Evolutionary conservation across 2,113 vertebrate genomes (phyloP).

Genomic region (Junco hyemalis): DNA sequence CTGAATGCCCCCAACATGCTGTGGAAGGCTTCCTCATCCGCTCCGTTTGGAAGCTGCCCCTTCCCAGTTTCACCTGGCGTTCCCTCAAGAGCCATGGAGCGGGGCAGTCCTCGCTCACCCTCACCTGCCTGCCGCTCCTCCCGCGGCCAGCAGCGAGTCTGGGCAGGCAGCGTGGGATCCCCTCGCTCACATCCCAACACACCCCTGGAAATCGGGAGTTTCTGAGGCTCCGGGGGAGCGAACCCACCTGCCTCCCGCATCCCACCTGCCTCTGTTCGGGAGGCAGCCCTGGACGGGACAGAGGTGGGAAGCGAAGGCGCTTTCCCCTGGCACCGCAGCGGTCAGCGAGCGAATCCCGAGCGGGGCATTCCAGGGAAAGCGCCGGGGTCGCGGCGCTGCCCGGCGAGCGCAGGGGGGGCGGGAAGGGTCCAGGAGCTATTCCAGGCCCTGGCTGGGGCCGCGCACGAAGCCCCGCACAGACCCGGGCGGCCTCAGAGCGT

Average conservation of each 20-base stretch:
- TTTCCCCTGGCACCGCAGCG: too few relatives aligned
- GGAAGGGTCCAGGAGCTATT: accelerated
- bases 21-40: not conserved
- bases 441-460: not conserved
- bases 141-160: too few relatives aligned
- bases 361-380: accelerated
- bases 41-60: not conserved
- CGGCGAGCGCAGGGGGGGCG: not conserved
- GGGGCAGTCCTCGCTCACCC: not conserved
- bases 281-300: not conserved
- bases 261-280: not conserved
- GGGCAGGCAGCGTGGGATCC: accelerated
- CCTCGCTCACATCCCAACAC: accelerated
- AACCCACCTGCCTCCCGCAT: not conserved
- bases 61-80: not conserved
- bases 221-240: not conserved
- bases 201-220: accelerated
- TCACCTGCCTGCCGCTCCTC: not conserved
- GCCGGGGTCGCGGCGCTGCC: not conserved
- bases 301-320: accelerated
- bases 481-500: not conserved
- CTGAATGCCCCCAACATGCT: accelerated
- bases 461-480: not conserved
- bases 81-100: accelerated
- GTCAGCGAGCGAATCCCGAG: accelerated